Base-by-base conservation (phyloP, 2,888 invertebrate species). In the Ecliptopera silaceata region DNA sequence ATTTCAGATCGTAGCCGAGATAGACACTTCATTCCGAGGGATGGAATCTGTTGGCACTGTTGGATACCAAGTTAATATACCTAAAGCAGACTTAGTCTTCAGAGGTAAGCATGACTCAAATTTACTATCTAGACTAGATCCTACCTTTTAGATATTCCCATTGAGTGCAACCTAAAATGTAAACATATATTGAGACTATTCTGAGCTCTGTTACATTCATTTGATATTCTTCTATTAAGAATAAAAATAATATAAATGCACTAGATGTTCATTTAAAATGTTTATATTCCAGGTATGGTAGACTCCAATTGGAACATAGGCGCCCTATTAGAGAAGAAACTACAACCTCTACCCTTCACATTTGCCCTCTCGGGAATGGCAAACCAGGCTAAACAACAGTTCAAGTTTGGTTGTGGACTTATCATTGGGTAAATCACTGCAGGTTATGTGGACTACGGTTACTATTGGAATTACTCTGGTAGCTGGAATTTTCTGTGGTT, bases 271-370 rank as follows among this genome's bases (percentile, higher is more conserved):
- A 8, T 26, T 34, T 34, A 4, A 1, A 4, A 6, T 41, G 12
- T 41, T 42, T 8, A 38, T 53, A 70, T 15, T 71, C 1, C 84
- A 97, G 98, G 98, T 73, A 97, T 97, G 87, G 92, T 97, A 48
- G 97, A 98, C 84, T 96, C 97, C 41, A 97, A 97, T 83, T 97
- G 97, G 97, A 96, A 95, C 64, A 96, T 99, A 8, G 97, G 97
- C 49, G 98, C 97, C 0, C 97, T 97, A 1, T 85, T 99, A 71
- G 99, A 99, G 86, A 99, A 99, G 91, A 97, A 97, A 80, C 92
- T 99, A 36, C 94, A 95, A 70, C 98, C 98, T 0, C 90, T 99
- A 74, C 99, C 99, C 43, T 98, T 99, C 88, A 96, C 97, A 6
- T 96, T 99, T 75, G 96, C 97, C 4, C 92, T 99, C 36, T 98